Percentiles rank a stretch among this genome's conserved stretches.
Evolutionary conservation across 2,113 vertebrate species (phyloP).

Genomic region (Tor tambroides): DNA sequence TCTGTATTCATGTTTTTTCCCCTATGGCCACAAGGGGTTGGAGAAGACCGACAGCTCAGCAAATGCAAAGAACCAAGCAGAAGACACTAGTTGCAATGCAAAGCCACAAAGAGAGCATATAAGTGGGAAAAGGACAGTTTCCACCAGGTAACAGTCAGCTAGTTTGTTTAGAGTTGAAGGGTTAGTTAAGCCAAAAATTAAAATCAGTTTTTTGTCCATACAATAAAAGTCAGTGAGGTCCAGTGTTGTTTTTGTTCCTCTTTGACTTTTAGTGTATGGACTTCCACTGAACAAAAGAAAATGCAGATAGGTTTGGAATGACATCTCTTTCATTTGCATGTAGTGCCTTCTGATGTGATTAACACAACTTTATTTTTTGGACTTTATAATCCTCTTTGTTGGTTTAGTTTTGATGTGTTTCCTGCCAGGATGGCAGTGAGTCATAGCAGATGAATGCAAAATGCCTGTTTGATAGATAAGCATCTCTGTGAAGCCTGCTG

Average conservation of each 20-base stretch:
- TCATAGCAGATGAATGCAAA: constrained; percentile 40
- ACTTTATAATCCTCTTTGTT: background rate
- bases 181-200: background rate
- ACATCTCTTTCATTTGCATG: background rate
- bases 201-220: background rate
- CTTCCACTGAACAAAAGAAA: background rate
- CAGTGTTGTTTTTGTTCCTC: background rate
- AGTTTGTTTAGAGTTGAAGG: background rate
- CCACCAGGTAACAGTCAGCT: constrained; percentile 64
- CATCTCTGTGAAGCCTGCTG: constrained; percentile 32
- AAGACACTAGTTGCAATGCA: constrained; percentile 26
- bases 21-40: constrained; percentile 59
- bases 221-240: background rate
- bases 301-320: background rate
- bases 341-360: constrained; percentile 4
- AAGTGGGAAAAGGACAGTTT: constrained; percentile 56
- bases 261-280: background rate
- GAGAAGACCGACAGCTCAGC: constrained; percentile 51
- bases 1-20: constrained; percentile 46
- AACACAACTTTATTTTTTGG: background rate
- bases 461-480: constrained; percentile 45
- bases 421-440: constrained; percentile 8
- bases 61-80: constrained; percentile 40
- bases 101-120: constrained; percentile 15
- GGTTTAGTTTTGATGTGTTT: constrained; percentile 3